Evolutionary conservation across 2,797 vertebrate genomes (phyloP).

Genomic region (Sternotherus odoratus): DNA sequence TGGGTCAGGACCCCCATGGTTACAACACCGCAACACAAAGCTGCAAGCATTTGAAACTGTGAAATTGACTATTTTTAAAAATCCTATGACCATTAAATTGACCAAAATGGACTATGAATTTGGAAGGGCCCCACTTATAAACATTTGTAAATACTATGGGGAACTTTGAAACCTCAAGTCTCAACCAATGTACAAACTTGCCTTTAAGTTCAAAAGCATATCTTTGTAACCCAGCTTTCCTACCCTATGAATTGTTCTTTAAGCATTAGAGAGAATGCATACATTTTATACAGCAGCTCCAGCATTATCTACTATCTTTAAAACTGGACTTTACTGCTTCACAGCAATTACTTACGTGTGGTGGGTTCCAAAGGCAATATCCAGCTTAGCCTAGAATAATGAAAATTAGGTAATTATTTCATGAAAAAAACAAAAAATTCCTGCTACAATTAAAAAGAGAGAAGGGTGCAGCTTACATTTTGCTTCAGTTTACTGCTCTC

Average conservation of each 20-base stretch:
- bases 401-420: neutral
- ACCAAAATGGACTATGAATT: too few relatives aligned
- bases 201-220: neutral
- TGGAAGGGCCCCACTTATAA: neutral
- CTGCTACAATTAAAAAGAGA: neutral
- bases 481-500: conserved; percentile 71
- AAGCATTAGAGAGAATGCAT: neutral
- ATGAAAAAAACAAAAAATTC: neutral
- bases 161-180: neutral
- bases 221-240: neutral
- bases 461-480: neutral
- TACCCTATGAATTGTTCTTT: neutral
- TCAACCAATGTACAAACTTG: neutral
- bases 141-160: neutral
- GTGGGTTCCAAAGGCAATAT: conserved; percentile 98
- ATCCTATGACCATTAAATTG: too few relatives aligned
- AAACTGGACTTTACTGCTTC: neutral
- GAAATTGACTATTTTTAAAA: too few relatives aligned
- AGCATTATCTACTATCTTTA: neutral
- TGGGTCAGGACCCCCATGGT: too few relatives aligned
- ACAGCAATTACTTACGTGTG: conserved; percentile 91
- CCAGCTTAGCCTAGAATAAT: conserved; percentile 92
- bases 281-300: neutral
- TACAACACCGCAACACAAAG: too few relatives aligned
- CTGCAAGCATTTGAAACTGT: too few relatives aligned